phyloP scores from a whole-genome alignment of 2,888 invertebrate genomes.

The Aplocera efformata region DNA sequence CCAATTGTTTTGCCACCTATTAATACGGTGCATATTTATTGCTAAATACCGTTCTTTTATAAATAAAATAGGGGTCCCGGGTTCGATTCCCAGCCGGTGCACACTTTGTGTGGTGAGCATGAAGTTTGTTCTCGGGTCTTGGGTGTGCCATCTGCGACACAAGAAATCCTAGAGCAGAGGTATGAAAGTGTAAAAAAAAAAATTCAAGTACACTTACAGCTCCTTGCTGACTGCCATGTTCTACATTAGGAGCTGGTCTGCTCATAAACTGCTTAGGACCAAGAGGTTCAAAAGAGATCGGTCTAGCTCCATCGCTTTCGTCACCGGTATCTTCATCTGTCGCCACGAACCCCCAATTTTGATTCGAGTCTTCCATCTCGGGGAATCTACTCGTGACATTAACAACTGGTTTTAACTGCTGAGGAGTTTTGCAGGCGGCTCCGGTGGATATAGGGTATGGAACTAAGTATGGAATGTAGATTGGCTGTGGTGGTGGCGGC shows the following conservation, averaged over 20 bases:
- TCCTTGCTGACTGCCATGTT: slow-evolving; percentile 36
- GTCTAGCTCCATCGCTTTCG: slow-evolving; percentile 47
- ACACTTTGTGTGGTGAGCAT: no score
- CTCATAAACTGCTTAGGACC: slow-evolving; percentile 31
- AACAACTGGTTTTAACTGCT: slow-evolving; percentile 29
- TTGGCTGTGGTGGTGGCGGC: slow-evolving; percentile 51
- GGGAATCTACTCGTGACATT: slow-evolving; percentile 43
- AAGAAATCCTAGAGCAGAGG: no score
- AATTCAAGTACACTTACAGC: slow-evolving; percentile 32
- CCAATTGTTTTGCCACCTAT: no score
- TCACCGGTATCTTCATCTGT: slow-evolving; percentile 36
- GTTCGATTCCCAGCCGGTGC: no score
- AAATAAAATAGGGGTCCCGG: no score
- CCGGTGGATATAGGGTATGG: slow-evolving; percentile 42
- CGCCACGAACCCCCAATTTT: slow-evolving; percentile 53
- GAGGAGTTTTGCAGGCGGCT: slow-evolving; percentile 33
- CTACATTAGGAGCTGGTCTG: slow-evolving; percentile 39
- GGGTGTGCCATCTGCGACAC: no score
- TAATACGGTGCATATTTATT: no score
- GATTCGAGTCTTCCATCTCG: slow-evolving; percentile 49
- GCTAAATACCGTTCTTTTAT: no score
- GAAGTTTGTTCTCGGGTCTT: no score
- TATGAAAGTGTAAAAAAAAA: no score
- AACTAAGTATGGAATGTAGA: slow-evolving; percentile 60
- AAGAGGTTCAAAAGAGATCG: slow-evolving; percentile 53